These are phyloP conservation scores for Deroplatys truncata DNA, from an alignment of 2,888 invertebrate species.

Conservation along the genomic window DNA sequence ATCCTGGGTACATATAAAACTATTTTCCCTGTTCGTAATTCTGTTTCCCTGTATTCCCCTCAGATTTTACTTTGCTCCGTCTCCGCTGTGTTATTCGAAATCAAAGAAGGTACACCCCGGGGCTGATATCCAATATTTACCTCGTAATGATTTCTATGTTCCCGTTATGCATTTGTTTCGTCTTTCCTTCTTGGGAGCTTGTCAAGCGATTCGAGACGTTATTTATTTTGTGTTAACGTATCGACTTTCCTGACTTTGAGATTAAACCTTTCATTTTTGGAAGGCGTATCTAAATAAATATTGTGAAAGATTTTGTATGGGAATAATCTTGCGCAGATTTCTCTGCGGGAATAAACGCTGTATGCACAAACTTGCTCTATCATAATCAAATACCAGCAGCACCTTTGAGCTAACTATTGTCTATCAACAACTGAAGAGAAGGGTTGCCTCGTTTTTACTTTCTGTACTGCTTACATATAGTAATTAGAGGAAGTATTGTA, in stretches of 20 bases:
- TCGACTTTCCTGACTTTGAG: not conserved
- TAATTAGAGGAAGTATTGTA: no score
- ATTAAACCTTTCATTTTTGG: not conserved
- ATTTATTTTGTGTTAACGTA: not conserved
- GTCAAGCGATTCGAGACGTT: not conserved
- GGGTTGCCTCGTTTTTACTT: no score
- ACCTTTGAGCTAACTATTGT: not conserved
- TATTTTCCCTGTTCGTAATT: no score
- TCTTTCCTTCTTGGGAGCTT: not conserved
- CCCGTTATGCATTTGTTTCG: not conserved
- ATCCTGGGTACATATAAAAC: no score
- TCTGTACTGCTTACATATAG: no score
- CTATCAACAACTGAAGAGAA: not conserved
- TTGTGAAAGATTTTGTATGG: not conserved
- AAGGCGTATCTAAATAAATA: not conserved
- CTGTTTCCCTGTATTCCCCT: no score
- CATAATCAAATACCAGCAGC: not conserved
- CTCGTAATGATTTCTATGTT: not conserved
- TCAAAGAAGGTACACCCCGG: no score
- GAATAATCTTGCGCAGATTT: no score
- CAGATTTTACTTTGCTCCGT: no score
- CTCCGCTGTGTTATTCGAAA: no score
- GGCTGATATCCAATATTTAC: no score
- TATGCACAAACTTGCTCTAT: not conserved
- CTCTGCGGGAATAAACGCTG: no score